Conservation (phyloP, 2,113 vertebrate species). For the Panthera uncia region DNA sequence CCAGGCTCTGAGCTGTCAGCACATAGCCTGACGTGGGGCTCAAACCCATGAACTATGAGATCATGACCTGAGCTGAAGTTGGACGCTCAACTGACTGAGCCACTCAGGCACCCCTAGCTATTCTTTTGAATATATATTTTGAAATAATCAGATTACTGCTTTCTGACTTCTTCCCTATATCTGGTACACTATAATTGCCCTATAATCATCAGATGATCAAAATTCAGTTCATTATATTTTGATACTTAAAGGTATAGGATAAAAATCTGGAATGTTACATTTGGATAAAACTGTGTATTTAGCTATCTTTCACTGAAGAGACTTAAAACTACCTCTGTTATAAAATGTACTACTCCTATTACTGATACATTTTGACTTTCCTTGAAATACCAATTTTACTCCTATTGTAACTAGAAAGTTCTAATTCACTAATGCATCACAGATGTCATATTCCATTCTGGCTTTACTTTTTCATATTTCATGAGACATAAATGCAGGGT, state of each 20-base stretch:
- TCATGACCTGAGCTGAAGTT: too few relatives aligned
- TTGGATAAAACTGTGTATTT: neutral
- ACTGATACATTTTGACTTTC: neutral
- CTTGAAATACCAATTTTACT: neutral
- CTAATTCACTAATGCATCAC: neutral
- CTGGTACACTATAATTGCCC: neutral
- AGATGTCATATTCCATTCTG: neutral
- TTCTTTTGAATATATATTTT: neutral
- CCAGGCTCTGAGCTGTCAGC: too few relatives aligned
- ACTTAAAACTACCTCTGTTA: neutral
- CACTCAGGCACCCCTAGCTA: neutral
- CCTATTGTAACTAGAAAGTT: neutral
- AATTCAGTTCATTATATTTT: neutral
- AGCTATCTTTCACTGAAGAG: neutral
- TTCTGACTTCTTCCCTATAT: neutral
- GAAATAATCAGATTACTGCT: neutral
- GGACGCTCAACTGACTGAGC: too few relatives aligned
- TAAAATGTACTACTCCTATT: neutral
- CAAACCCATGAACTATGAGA: too few relatives aligned
- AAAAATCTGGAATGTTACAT: neutral
- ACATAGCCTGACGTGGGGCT: too few relatives aligned
- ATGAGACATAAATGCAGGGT: neutral
- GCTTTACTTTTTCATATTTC: neutral
- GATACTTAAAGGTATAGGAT: neutral
- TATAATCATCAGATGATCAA: neutral